Base-by-base conservation (phyloP, 2,888 invertebrate genomes). In the Creontiades dilutus region DNA sequence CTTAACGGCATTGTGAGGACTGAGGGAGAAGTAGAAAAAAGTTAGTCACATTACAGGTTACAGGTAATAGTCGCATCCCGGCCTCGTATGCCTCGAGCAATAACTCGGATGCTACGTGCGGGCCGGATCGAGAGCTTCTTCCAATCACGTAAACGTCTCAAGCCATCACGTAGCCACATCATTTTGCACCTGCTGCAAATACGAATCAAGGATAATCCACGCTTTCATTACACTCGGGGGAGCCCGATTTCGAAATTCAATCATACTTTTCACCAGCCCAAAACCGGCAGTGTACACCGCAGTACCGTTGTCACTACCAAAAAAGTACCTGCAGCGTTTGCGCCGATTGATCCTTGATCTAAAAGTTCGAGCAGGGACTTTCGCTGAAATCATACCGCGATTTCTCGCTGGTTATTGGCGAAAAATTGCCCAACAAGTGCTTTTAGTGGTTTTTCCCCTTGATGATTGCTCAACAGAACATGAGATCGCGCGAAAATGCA, bases 111-210 rank as follows among this genome's bases (percentile, higher is more conserved):
- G 52, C 13, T 52, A 82, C 82, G 82, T 82, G 82, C 82, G 27
- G 16, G 27, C 16, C 48, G 48, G 82, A 68, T 68, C 68, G 68
- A 68, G 47, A 82, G 48, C 82, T 82, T 82, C 82, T 82, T 82
- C 82, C 82, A 82, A 82, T 82, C 82, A 82, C 82, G 82, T 82
- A 82, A 82, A 82, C 82, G 47, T 82, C 82, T 82, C 19, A 52
- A 52, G 52, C 52, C 82, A 47, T 86, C 86, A 86, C 86, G 86
- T 86, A 86, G 61, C 37, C 86, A 55, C 68, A 86, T 47, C 68
- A 86, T 86, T 86, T 86, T 75, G 86, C 86, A 86, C 86, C 86
- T 86, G 86, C 75, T 86, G 68, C 86, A 86, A 86, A 86, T 86
- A 86, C 86, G 75, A 86, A 86, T 86, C 78, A 78, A 37, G 82